phyloP scores from a whole-genome alignment of 2,113 vertebrate species.

The Brachyistius frenatus region DNA sequence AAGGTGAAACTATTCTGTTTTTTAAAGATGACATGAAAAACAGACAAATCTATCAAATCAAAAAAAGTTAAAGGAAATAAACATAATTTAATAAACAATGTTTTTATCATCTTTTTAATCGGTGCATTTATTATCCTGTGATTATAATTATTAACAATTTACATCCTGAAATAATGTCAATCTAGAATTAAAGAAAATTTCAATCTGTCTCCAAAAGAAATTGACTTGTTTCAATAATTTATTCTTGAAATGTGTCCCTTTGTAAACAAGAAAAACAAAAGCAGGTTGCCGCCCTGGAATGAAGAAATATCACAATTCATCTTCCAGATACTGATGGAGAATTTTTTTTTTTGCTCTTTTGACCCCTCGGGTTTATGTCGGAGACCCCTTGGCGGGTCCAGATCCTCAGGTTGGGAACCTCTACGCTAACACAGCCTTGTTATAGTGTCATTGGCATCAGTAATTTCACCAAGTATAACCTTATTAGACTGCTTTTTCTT shows the following conservation, averaged over 20 bases:
- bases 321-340: not conserved
- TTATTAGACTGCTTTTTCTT: slow-evolving; percentile 2
- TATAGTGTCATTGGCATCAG: slow-evolving; percentile 1
- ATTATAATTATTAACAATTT: not conserved
- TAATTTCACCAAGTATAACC: not conserved
- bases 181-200: not conserved
- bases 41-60: too few relatives aligned
- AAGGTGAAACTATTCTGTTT: too few relatives aligned
- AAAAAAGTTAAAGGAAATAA: not conserved
- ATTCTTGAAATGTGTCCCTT: not conserved
- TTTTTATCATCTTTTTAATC: not conserved
- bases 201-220: not conserved
- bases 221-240: not conserved
- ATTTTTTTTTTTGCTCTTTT: not conserved
- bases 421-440: not conserved
- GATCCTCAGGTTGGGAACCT: not conserved
- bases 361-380: slow-evolving; percentile 7
- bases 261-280: not conserved
- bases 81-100: not conserved
- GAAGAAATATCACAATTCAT: not conserved
- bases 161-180: not conserved
- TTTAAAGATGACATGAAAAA: too few relatives aligned
- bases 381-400: not conserved
- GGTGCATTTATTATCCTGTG: not conserved
- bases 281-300: not conserved